Evolutionary conservation across 2,113 vertebrate species (phyloP).

Genomic region (Buteo buteo): DNA sequence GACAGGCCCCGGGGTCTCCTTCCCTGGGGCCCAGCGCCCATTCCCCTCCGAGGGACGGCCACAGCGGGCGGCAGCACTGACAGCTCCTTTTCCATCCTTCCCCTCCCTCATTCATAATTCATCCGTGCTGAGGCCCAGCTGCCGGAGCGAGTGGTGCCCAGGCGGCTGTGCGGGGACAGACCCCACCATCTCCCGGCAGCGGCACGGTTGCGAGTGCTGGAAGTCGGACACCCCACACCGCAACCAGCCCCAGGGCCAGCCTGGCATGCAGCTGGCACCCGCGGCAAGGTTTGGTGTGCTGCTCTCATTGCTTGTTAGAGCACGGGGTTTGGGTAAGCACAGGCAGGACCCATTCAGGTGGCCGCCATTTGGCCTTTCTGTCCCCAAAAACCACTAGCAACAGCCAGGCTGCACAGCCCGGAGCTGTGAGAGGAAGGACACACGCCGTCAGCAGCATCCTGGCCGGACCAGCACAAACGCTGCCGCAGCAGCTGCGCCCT

Average conservation of each 20-base stretch:
- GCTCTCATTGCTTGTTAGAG: neutral
- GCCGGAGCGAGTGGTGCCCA: neutral
- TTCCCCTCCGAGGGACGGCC: rapidly evolving
- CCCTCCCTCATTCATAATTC: neutral
- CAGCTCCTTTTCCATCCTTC: neutral
- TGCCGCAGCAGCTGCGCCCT: rapidly evolving
- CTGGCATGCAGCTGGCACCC: neutral
- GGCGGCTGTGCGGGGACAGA: neutral
- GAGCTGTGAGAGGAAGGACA: neutral
- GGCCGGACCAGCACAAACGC: rapidly evolving
- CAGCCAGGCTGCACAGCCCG: rapidly evolving
- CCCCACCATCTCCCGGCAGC: neutral
- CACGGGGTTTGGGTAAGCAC: neutral
- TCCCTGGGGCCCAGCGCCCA: neutral
- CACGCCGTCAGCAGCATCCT: rapidly evolving
- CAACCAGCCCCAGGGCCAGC: neutral
- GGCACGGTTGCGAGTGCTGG: rapidly evolving
- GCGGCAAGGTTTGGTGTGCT: no score
- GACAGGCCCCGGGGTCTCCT: neutral
- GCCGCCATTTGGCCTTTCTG: neutral
- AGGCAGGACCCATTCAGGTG: neutral
- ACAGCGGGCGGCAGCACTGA: neutral
- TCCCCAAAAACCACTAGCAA: neutral
- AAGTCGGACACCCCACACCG: rapidly evolving
- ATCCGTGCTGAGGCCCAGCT: neutral